A percentile compares a stretch with the other conserved stretches of the same genome.
These are phyloP conservation scores for Mycogona germanica DNA, from an alignment of 2,888 invertebrate genomes.

Conservation along the genomic window DNA sequence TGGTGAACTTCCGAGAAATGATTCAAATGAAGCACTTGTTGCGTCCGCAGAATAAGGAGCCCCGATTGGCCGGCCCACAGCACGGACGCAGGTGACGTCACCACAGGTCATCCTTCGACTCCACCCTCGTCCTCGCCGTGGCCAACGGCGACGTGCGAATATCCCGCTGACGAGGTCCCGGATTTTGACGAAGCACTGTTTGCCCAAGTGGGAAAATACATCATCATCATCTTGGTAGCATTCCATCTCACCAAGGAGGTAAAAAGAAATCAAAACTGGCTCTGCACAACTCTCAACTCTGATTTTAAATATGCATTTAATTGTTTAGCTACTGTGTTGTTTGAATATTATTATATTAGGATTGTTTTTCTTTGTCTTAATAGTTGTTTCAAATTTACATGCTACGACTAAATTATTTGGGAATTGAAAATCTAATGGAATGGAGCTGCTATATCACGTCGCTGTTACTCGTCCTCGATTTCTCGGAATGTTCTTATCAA, in stretches of 20 bases:
- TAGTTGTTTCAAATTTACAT: constrained; percentile 37
- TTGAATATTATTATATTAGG: neutral
- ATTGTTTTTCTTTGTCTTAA: constrained; percentile 26
- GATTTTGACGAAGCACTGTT: constrained; percentile 1
- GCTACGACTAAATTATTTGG: constrained; percentile 36
- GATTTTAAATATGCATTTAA: neutral
- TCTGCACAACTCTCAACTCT: neutral
- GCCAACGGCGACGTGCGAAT: too few species aligned
- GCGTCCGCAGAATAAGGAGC: too few species aligned
- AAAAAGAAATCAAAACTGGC: neutral
- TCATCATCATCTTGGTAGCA: constrained; percentile 34
- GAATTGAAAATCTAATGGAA: constrained; percentile 38
- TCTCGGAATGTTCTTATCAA: constrained; percentile 32
- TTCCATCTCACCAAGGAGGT: constrained; percentile 37
- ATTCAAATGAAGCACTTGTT: too few species aligned
- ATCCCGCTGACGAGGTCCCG: neutral
- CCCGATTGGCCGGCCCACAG: too few species aligned
- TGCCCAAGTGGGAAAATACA: constrained; percentile 16
- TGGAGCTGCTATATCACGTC: constrained; percentile 39
- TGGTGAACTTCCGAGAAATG: too few species aligned
- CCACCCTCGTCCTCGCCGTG: too few species aligned
- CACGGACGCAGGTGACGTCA: too few species aligned
- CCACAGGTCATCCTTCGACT: too few species aligned
- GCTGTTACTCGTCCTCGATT: constrained; percentile 37
- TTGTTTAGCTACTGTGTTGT: neutral